These are phyloP conservation scores for Megaleporinus macrocephalus DNA, from an alignment of 2,113 vertebrate genomes.

Conservation along the genomic window DNA sequence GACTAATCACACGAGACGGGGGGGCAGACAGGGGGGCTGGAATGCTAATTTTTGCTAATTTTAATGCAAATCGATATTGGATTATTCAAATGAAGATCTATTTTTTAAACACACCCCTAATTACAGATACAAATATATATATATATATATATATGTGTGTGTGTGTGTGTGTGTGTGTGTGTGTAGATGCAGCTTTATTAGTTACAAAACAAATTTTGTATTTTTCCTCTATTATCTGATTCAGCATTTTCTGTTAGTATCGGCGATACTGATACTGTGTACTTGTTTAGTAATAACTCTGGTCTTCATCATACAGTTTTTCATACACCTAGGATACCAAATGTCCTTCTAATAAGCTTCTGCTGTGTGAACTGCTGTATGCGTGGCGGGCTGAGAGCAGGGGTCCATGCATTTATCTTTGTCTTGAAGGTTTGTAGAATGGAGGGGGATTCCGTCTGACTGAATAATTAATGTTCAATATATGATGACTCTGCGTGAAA, in stretches of 20 bases:
- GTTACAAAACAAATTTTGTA: not conserved
- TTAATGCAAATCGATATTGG: too few species aligned
- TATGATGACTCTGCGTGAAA: constrained; percentile 57
- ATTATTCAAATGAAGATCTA: too few species aligned
- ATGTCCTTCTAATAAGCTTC: constrained; percentile 15
- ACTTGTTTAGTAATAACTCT: not conserved
- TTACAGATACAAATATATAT: too few species aligned
- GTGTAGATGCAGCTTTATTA: too few species aligned
- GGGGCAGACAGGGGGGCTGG: too few species aligned
- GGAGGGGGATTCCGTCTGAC: constrained; percentile 51
- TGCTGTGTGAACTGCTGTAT: constrained; percentile 12
- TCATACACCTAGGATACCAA: not conserved
- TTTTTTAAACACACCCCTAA: too few species aligned
- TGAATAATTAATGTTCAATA: constrained; percentile 66
- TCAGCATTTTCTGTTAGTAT: not conserved
- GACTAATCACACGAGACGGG: too few species aligned
- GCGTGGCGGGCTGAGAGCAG: constrained; percentile 27
- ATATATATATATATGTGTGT: too few species aligned
- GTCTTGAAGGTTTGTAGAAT: constrained; percentile 48
- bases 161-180: too few species aligned
- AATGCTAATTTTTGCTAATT: too few species aligned
- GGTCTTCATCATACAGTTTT: not conserved
- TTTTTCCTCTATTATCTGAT: not conserved
- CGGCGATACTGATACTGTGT: not conserved
- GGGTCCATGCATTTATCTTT: constrained; percentile 35